phyloP scores from a whole-genome alignment of 2,113 vertebrate species.

The Tychaedon coryphoeus region DNA sequence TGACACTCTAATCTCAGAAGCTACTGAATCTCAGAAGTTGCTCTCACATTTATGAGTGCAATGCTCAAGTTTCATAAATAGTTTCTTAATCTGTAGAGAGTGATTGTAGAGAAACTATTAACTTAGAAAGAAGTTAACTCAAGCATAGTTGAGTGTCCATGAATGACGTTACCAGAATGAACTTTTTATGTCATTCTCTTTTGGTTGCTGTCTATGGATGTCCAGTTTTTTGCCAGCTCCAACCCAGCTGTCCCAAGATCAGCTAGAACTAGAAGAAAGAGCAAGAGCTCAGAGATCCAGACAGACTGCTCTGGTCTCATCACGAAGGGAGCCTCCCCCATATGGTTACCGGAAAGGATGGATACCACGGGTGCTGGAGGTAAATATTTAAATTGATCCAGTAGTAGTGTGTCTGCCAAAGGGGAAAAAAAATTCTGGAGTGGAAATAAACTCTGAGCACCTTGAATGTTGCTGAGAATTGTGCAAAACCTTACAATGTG shows the following conservation, averaged over 20 bases:
- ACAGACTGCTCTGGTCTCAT: slow-evolving; percentile 88
- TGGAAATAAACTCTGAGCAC: neutral
- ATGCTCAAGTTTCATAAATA: neutral
- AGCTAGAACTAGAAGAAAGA: slow-evolving; percentile 92
- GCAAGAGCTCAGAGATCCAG: slow-evolving; percentile 84
- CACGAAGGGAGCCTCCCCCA: slow-evolving; percentile 87
- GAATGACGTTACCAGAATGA: neutral
- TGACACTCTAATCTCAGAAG: neutral
- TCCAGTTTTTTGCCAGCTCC: slow-evolving; percentile 92
- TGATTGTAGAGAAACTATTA: neutral
- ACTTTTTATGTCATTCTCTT: neutral
- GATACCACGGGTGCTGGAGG: slow-evolving; percentile 89
- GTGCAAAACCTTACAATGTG: rapidly evolving
- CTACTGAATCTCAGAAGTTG: neutral
- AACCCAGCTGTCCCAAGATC: slow-evolving; percentile 96
- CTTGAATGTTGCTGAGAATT: neutral
- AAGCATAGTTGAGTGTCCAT: neutral
- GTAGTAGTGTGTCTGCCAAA: neutral
- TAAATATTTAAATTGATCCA: slow-evolving; percentile 9
- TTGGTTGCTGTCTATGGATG: neutral
- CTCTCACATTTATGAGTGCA: neutral
- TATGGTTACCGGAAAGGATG: slow-evolving; percentile 91
- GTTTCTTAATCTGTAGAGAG: neutral
- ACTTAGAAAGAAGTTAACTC: neutral
- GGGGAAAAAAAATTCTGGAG: neutral